These are phyloP conservation scores for Phyto melanocephala DNA, from an alignment of 2,888 invertebrate species.

Conservation along the genomic window DNA sequence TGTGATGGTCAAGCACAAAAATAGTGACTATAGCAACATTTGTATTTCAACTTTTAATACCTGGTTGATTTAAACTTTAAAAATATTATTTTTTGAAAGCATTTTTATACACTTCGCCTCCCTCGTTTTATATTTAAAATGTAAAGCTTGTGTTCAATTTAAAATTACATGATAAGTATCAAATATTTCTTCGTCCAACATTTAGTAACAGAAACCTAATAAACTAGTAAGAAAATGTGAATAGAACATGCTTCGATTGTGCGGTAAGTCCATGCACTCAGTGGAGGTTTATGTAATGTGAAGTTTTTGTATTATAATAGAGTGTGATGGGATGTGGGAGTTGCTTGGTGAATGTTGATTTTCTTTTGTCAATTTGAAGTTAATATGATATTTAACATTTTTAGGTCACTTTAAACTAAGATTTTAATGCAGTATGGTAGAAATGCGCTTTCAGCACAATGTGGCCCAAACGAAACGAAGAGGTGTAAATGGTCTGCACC, in stretches of 20 bases:
- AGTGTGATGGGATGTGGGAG: not conserved
- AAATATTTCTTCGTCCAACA: slow-evolving; percentile 3
- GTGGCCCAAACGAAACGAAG: no score
- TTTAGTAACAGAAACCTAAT: slow-evolving; percentile 44
- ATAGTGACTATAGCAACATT: no score
- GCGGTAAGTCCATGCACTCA: not conserved
- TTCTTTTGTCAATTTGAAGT: no score
- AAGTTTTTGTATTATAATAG: not conserved
- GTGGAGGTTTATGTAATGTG: not conserved
- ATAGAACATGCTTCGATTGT: slow-evolving; percentile 5
- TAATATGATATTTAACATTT: no score
- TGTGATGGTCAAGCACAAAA: not conserved
- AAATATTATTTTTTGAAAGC: not conserved
- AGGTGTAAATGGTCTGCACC: no score
- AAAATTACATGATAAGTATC: slow-evolving; percentile 47
- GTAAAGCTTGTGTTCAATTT: slow-evolving; percentile 47
- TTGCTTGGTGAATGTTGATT: no score
- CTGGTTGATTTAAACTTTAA: not conserved
- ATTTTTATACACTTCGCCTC: not conserved
- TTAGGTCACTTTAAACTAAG: no score
- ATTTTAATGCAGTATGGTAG: no score
- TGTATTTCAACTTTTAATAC: not conserved
- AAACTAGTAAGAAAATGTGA: slow-evolving; percentile 40
- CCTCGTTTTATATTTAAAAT: slow-evolving; percentile 18
- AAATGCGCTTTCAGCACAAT: no score